These are phyloP conservation scores for Cladopsammia gracilis DNA, from an alignment of 64 coral and sea anemone genomes.

Conservation along the genomic window DNA sequence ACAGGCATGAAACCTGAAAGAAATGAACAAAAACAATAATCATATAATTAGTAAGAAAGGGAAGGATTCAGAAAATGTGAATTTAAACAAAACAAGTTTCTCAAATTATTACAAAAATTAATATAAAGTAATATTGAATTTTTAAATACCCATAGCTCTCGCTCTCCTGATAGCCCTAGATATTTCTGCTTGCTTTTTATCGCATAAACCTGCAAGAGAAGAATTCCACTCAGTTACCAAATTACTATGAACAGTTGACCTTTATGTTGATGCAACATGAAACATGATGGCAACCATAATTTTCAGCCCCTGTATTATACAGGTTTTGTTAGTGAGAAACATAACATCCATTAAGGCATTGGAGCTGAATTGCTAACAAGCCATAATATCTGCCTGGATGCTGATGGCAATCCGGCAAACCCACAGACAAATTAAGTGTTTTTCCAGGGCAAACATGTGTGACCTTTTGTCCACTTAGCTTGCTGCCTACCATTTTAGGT, in stretches of 20 bases:
- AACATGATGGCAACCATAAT: background rate
- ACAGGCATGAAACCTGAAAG: constrained; percentile 95
- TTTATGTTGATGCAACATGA: background rate
- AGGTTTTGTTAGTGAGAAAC: no score
- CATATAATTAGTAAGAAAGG: background rate
- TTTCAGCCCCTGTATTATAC: no score
- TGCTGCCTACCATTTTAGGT: no score
- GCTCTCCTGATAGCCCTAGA: constrained; percentile 84
- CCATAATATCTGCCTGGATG: no score
- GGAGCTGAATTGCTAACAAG: no score
- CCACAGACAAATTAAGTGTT: no score
- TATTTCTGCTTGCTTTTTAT: constrained; percentile 90
- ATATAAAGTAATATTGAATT: background rate
- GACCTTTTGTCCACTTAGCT: no score
- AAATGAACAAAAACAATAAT: background rate
- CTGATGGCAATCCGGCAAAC: no score
- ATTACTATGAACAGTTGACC: background rate
- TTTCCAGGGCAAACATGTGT: no score
- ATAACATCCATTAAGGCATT: no score
- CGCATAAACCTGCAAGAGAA: constrained; percentile 82
- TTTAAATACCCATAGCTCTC: constrained; percentile 85
- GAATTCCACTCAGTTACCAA: background rate
- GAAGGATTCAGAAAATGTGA: background rate
- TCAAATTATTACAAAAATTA: no score
- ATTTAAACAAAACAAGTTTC: no score